Percentiles rank a stretch among this genome's conserved stretches.
Evolutionary conservation across 2,888 invertebrate species (phyloP).

Genomic region (Limenitis camilla): DNA sequence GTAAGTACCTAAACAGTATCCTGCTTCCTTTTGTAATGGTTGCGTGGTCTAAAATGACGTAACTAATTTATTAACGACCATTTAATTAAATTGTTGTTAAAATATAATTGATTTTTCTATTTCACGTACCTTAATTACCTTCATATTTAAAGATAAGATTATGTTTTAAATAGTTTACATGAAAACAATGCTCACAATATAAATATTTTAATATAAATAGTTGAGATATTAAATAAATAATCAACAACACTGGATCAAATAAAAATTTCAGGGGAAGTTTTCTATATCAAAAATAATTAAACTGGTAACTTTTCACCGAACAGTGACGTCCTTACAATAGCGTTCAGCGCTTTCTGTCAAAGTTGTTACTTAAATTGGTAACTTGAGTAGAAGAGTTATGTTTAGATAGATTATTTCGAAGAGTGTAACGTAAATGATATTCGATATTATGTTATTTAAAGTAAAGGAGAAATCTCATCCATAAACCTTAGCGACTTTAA

Average conservation of each 20-base stretch:
- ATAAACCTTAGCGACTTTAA: background rate
- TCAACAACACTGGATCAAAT: background rate
- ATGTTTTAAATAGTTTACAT: no score
- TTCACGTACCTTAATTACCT: no score
- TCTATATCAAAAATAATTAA: background rate
- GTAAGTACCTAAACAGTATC: no score
- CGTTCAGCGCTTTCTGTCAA: constrained; percentile 10
- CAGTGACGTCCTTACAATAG: background rate
- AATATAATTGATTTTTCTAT: no score
- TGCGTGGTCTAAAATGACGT: no score
- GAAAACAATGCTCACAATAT: no score
- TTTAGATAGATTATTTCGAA: constrained; percentile 3
- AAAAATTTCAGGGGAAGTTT: background rate
- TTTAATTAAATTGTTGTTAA: no score
- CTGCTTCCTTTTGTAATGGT: no score
- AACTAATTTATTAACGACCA: no score
- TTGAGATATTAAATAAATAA: background rate
- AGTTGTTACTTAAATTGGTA: constrained; percentile 33
- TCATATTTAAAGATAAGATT: no score
- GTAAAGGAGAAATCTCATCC: background rate
- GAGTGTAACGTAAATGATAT: constrained; percentile 9
- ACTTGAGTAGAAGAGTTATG: constrained; percentile 6
- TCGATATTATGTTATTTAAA: constrained; percentile 5
- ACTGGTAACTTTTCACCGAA: background rate
- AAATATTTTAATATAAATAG: constrained; percentile 34